Evolutionary conservation across 2,113 vertebrate species (phyloP), one percentile per base, ranked within the genome.

Genomic region (Tinamus guttatus): DNA sequence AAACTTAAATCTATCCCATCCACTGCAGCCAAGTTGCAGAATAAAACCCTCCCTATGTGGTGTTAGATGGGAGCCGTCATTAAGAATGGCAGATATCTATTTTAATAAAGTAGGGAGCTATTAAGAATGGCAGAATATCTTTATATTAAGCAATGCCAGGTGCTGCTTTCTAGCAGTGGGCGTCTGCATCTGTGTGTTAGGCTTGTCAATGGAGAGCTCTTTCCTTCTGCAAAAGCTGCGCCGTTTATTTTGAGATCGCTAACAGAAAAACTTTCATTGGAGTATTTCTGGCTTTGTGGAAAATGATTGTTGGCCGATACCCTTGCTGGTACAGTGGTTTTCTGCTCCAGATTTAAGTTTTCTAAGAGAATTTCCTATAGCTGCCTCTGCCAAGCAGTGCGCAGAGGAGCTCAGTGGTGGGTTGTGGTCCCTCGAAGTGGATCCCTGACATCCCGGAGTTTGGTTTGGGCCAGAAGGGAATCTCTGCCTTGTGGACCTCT

Each of bases 401-500:
- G 11, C 34, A 16, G 5, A 11, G 9, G 17, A 58, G 28, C 54
- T 58, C 12, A 19, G 21, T 21, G 21, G 49, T 49, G 49, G 49
- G 49, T 90, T 81, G 16, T 32, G 30, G 54, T 56, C 54, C 13
- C 28, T 28, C 54, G 3, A 54, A 56, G 67, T 14, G 82, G 51
- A 56, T 93, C 0, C 0, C 17, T 67, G 1, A 24, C 0, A 1
- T 67, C 24, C 58, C 58, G 2, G 28, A 32, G 9, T 36, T 58
- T 52, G 76, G 11, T 76, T 85, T 58, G 74, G 85, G 65, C 62
- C 92, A 63, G 85, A 60, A 96, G 43, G 2, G 0, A 84, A 88
- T 76, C 83, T 62, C 43, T 89, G 74, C 85, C 67, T 87, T 1
- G 3, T 63, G 81, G 94, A 93, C 85, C 73, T 96, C 88, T 88